Conservation (phyloP, 2,888 invertebrate genomes). For the Dasypolia templi region DNA sequence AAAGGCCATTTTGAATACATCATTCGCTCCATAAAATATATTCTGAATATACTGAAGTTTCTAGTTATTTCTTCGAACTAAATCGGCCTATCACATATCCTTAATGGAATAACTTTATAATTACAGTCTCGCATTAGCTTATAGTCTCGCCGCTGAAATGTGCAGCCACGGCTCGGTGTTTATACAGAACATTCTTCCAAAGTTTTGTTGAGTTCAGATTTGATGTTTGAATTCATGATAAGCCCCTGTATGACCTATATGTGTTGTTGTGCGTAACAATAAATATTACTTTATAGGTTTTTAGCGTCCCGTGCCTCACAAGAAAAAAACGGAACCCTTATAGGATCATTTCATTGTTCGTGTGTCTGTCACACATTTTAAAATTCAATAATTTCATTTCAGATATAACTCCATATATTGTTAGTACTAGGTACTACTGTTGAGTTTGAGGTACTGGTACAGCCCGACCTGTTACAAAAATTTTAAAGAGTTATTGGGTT, state of each 20-base stretch:
- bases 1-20: too few relatives aligned
- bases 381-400: too few relatives aligned
- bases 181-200: conserved; percentile 16
- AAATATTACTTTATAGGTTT: not conserved
- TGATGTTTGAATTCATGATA: conserved; percentile 16
- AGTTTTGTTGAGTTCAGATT: conserved; percentile 18
- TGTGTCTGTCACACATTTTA: too few relatives aligned
- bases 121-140: too few relatives aligned
- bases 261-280: not conserved
- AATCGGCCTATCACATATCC: conserved; percentile 9
- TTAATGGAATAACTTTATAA: conserved; percentile 46
- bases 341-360: too few relatives aligned
- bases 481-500: too few relatives aligned
- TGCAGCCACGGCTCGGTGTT: not conserved
- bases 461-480: too few relatives aligned
- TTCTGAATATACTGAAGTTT: not conserved
- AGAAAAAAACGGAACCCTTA: too few relatives aligned
- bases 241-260: not conserved
- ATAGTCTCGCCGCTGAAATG: conserved; percentile 12
- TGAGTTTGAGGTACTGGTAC: too few relatives aligned
- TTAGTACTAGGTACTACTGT: too few relatives aligned
- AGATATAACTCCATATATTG: too few relatives aligned
- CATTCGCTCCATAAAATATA: not conserved
- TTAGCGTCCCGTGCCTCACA: too few relatives aligned
- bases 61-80: not conserved